Evolutionary conservation across 2,888 invertebrate genomes (phyloP).

Genomic region (Agriopis aurantiaria): DNA sequence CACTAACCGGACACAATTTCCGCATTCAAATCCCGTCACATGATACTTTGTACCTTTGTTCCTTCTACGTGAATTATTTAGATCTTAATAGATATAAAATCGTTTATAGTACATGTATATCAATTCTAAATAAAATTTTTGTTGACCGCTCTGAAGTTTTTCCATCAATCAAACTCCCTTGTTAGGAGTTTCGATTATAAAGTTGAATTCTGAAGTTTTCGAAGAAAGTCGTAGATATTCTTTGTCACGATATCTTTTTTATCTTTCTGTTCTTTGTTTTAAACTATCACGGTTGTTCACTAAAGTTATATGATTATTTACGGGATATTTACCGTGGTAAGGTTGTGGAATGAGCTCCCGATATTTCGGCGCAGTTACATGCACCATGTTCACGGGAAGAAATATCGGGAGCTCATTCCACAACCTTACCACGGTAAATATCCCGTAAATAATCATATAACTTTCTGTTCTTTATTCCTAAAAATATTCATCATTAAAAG

Average conservation of each 20-base stretch:
- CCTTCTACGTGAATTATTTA: slow-evolving; percentile 31
- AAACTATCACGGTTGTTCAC: too few species aligned
- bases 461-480: not conserved
- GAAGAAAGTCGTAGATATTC: slow-evolving; percentile 24
- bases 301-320: too few species aligned
- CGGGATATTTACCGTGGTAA: too few species aligned
- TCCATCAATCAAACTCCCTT: slow-evolving; percentile 51
- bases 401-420: too few species aligned
- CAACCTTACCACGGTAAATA: too few species aligned
- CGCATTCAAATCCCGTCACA: slow-evolving; percentile 49
- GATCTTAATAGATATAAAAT: slow-evolving; percentile 33
- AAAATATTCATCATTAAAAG: not conserved
- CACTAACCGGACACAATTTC: slow-evolving; percentile 37
- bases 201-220: slow-evolving; percentile 38
- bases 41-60: slow-evolving; percentile 41
- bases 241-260: slow-evolving; percentile 20
- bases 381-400: too few species aligned
- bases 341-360: too few species aligned
- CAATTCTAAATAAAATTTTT: slow-evolving; percentile 27
- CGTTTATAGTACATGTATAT: slow-evolving; percentile 14
- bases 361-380: too few species aligned
- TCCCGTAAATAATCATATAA: too few species aligned
- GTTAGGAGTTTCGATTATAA: slow-evolving; percentile 44
- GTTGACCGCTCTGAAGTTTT: slow-evolving; percentile 44
- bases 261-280: not conserved